Base-by-base conservation (phyloP, 92 coral and sea anemone species). In the Pocillopora meandrina region DNA sequence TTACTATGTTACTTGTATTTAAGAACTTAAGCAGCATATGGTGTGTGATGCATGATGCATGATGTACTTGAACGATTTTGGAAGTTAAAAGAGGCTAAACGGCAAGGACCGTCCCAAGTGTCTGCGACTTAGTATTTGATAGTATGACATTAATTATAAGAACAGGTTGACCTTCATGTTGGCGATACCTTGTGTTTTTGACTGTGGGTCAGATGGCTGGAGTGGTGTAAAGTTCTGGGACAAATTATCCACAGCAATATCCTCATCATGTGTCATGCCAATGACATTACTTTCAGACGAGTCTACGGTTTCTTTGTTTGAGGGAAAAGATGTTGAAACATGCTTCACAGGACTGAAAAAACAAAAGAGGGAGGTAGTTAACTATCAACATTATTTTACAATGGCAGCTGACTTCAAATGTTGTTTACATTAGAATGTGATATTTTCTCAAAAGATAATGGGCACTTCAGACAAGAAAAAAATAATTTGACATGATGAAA, bases 311-410 rank as follows among this genome's bases (percentile, higher is more conserved):
- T 78, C 82, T 60, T 74, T 80, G 31, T 42, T 42, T 3, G 6
- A 23, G 3, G 31, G 9, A 18, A 42, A 70, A 35, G 71, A 17
- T 16, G 26, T 64, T 2, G 72, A 13, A 19, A 42, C 36, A 34
- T 20, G 71, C 19, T 82, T 82, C 10, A 76, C 15, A 36, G 86
- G 79, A 63, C 86, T 82, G 52, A 71, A 31, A 21, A 8, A 20
- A 31, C 9, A 36, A 56, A 15, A 42, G 34, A 20, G 21, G 72
- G 34, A 67, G 15, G 10, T 67, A 20, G 3, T 12, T 16, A 72
- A 18, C 10, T 15, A 64, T 10, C 52, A 42, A 42, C 52, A 42
- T 42, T 42, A 42, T 42, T 7, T 42, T 42, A 42, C 4, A 42
- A 7, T 42, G 52, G 52, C 52, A 42, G 5, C 8, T 42, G 52